Conservation (phyloP, 1,140 invertebrate genomes). For the Wiebesia pumilae region DNA sequence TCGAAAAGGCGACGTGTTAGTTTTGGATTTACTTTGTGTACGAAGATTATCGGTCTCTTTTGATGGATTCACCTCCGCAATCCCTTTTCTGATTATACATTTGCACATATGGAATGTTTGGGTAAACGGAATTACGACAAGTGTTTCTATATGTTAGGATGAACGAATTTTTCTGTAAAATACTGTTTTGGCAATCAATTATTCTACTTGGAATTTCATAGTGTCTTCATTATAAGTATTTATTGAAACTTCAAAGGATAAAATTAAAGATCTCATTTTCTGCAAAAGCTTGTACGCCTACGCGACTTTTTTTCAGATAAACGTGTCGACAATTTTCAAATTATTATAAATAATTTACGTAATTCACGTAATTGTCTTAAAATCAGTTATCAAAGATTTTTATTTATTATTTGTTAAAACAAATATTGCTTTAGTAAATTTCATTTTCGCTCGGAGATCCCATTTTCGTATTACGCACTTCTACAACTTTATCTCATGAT, state of each 20-base stretch:
- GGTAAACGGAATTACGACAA: conserved; percentile 16
- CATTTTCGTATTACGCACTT: neutral
- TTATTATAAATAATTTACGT: neutral
- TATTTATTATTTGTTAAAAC: no score
- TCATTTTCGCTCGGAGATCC: neutral
- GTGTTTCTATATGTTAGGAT: neutral
- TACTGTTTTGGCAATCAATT: neutral
- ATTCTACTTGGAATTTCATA: neutral
- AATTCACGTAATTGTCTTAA: no score
- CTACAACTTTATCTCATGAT: neutral
- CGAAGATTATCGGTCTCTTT: conserved; percentile 41
- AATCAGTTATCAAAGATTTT: no score
- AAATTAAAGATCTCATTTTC: no score
- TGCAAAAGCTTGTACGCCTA: no score
- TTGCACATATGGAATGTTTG: conserved; percentile 19
- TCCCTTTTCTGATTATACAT: conserved; percentile 34
- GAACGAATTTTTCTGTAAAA: neutral
- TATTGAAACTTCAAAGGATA: no score
- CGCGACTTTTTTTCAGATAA: no score
- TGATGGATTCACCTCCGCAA: conserved; percentile 34
- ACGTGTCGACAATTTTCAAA: no score
- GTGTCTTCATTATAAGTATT: neutral
- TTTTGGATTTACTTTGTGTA: conserved; percentile 49
- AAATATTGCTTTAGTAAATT: no score
- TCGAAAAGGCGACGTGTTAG: conserved; percentile 36